phyloP scores from a whole-genome alignment of 1,140 invertebrate genomes.

The Drosophila bocki region DNA sequence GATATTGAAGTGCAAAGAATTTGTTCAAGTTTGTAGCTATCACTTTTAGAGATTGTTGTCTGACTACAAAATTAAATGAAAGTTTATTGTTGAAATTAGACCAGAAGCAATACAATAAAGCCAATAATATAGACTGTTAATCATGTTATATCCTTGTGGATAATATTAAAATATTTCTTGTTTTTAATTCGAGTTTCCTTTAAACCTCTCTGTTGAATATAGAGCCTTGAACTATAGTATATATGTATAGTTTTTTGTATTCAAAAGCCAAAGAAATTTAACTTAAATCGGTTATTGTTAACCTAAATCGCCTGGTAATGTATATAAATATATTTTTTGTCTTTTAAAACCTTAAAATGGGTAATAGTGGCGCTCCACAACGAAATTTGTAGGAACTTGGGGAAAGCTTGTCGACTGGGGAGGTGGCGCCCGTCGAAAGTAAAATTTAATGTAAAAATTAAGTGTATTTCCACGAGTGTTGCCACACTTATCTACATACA shows the following conservation, averaged over 20 bases:
- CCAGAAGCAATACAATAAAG: too few species aligned
- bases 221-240: too few species aligned
- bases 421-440: neutral
- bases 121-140: too few species aligned
- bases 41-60: neutral
- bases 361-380: neutral
- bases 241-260: too few species aligned
- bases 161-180: too few species aligned
- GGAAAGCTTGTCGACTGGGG: too few species aligned
- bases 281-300: too few species aligned
- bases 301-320: neutral
- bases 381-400: neutral
- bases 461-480: neutral
- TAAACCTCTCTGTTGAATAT: too few species aligned
- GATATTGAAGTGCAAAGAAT: neutral
- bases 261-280: too few species aligned
- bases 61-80: neutral
- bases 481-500: neutral
- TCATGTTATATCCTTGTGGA: too few species aligned
- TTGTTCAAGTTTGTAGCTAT: neutral
- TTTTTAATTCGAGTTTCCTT: too few species aligned
- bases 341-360: neutral
- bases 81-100: neutral
- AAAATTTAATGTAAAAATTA: neutral
- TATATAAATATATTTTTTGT: neutral